Percentiles rank a stretch among this genome's conserved stretches.
These are phyloP conservation scores for Serripes groenlandicus DNA, from an alignment of 2,888 invertebrate species.

Conservation along the genomic window DNA sequence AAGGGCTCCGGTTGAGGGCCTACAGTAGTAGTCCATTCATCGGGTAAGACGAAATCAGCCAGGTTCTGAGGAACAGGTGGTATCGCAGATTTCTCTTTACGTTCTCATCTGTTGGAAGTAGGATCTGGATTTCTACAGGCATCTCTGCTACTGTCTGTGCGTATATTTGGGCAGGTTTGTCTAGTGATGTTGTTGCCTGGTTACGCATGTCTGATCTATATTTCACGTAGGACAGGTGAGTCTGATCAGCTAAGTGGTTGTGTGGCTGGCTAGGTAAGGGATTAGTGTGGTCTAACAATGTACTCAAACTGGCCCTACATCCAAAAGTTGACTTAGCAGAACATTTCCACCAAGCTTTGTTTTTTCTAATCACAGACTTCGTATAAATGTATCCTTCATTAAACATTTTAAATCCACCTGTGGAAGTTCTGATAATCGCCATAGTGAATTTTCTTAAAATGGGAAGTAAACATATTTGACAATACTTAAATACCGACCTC, in stretches of 20 bases:
- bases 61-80: background rate
- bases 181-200: background rate
- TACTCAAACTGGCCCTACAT: background rate
- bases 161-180: background rate
- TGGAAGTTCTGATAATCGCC: no score
- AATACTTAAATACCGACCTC: no score
- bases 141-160: conserved; percentile 3
- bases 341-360: background rate
- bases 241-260: background rate
- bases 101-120: conserved; percentile 2
- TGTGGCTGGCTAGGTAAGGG: background rate
- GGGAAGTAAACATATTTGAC: no score
- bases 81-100: background rate
- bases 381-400: background rate
- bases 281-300: background rate
- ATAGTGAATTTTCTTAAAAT: no score
- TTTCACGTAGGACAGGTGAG: background rate
- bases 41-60: background rate
- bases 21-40: background rate
- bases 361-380: background rate
- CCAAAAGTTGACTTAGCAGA: background rate
- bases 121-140: background rate
- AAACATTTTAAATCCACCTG: background rate
- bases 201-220: background rate
- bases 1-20: background rate